Percentiles rank a stretch among this genome's conserved stretches.
phyloP scores from a whole-genome alignment of 2,113 vertebrate species.

The Leucopsar rothschildi region DNA sequence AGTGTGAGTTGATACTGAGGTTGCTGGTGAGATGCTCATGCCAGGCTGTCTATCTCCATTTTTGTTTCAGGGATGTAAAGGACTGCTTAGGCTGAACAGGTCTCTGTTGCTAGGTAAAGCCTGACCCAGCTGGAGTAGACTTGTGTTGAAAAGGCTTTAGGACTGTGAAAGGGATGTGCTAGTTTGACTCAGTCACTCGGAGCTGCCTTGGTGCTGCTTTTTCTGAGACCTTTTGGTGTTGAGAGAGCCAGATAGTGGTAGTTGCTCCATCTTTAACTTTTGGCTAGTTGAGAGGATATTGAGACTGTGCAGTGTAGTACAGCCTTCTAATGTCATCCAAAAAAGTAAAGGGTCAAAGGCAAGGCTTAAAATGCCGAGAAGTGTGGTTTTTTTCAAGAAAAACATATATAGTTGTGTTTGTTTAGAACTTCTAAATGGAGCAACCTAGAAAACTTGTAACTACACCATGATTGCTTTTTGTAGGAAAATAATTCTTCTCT shows the following conservation, averaged over 20 bases:
- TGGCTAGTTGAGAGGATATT: neutral
- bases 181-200: neutral
- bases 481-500: neutral
- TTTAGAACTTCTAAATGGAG: neutral
- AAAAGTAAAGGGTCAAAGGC: neutral
- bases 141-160: neutral
- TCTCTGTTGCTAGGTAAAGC: neutral
- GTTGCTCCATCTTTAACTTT: neutral
- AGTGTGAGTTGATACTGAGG: neutral
- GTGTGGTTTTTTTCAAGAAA: neutral
- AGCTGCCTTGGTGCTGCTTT: neutral
- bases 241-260: neutral
- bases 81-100: neutral
- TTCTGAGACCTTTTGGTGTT: neutral
- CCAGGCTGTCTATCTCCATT: neutral
- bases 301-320: neutral
- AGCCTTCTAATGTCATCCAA: neutral
- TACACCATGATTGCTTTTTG: neutral
- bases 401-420: neutral
- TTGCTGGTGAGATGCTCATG: neutral
- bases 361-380: neutral
- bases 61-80: neutral
- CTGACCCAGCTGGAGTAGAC: neutral
- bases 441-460: neutral
- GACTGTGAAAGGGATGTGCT: neutral